phyloP scores from a whole-genome alignment of 2,113 vertebrate species.

The Hypanus sabinus region DNA sequence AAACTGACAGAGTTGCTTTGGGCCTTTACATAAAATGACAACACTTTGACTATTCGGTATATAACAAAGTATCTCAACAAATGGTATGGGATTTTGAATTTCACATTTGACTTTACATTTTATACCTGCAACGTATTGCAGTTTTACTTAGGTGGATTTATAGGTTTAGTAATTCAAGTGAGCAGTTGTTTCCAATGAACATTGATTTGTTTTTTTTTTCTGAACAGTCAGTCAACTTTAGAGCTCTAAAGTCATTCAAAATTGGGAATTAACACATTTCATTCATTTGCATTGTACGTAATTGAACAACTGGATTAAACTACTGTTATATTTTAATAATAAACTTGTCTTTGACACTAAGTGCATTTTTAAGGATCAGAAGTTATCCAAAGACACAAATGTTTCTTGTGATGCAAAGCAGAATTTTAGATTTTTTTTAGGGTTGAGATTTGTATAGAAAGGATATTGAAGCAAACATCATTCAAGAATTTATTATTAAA shows the following conservation, averaged over 20 bases:
- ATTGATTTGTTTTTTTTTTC: not conserved
- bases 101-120: not conserved
- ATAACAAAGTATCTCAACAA: not conserved
- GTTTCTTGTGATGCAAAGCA: not conserved
- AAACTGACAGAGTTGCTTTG: not conserved
- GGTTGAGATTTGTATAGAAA: not conserved
- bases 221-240: not conserved
- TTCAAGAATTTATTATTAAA: not conserved
- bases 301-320: not conserved
- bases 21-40: not conserved
- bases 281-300: not conserved
- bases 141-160: not conserved
- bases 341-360: not conserved
- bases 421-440: not conserved
- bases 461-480: not conserved
- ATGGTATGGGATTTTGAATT: not conserved
- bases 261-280: not conserved
- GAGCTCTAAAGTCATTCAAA: no score
- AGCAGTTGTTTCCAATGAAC: not conserved
- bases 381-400: not conserved
- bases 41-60: not conserved
- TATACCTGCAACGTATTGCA: not conserved
- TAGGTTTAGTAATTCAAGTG: not conserved
- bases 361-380: not conserved
- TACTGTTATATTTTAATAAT: not conserved